Base-by-base conservation (phyloP, 2,888 invertebrate species). In the Norana najaformis region DNA sequence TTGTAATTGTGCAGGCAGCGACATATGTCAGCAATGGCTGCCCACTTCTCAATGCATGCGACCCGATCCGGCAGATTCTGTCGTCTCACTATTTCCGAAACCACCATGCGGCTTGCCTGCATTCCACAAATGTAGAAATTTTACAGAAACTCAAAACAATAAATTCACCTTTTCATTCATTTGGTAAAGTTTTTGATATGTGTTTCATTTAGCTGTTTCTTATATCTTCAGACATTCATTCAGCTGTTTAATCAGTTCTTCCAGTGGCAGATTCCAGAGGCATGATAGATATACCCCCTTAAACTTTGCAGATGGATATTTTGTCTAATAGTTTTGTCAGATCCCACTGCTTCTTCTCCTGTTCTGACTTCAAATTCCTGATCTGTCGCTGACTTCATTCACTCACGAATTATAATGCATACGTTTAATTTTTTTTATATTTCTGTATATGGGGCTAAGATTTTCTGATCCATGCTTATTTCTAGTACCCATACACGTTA, bases 31-130 rank as follows among this genome's bases (percentile, higher is more conserved):
- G 98, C 98, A 4, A 98, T 98, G 0, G 98, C 97, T 0, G 97
- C 97, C 98, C 98, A 98, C 95, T 98, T 98, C 95, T 98, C 98
- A 93, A 98, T 98, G 0, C 97, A 97, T 0, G 97, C 96, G 13
- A 97, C 97, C 37, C 98, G 96, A 36, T 97, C 96, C 92, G 96
- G 94, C 93, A 96, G 95, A 91, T 96, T 96, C 8, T 96, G 95
- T 53, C 97, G 96, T 36, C 96, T 95, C 90, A 98, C 96, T 91
- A 98, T 97, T 95, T 98, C 98, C 0, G 97, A 97, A 83, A 97
- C 97, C 18, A 98, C 97, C 89, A 98, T 95, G 91, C 97, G 96
- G 34, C 97, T 97, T 89, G 97, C 95, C 96, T 96, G 92, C 85
- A 11, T 69, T 69, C n/a, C 13, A 69, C 69, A 69, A n/a, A 69